Conservation (phyloP, 2,797 vertebrate species). For the Chloroceryle amazona region DNA sequence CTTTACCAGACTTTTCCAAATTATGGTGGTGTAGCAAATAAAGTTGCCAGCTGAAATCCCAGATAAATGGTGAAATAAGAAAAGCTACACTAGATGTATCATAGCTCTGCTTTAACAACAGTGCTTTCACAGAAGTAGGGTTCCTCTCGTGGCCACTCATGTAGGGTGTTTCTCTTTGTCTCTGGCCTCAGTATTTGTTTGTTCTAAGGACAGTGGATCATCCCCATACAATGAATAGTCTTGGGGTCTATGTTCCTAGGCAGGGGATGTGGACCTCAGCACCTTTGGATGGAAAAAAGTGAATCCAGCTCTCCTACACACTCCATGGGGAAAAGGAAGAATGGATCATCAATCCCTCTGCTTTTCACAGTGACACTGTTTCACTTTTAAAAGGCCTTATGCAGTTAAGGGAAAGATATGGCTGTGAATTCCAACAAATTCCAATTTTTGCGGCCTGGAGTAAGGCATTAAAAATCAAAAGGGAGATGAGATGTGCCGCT, state of each 20-base stretch:
- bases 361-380: background rate
- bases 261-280: background rate
- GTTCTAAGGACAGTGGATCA: background rate
- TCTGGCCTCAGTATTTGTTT: background rate
- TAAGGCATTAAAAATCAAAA: background rate
- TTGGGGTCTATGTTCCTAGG: background rate
- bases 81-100: rapidly evolving
- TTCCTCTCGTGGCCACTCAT: background rate
- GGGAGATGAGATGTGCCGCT: background rate
- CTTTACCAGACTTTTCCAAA: background rate
- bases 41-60: background rate
- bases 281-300: background rate
- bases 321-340: background rate
- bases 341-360: background rate
- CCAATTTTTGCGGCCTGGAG: background rate
- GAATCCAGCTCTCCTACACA: background rate
- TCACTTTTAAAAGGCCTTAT: background rate
- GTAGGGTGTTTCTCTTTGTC: background rate
- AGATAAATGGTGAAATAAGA: background rate
- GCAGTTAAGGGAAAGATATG: background rate
- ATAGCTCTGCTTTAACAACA: background rate
- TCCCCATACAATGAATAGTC: background rate
- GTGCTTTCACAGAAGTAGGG: background rate
- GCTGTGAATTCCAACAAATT: background rate
- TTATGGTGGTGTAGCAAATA: background rate